These are phyloP conservation scores for Rhinoraja longicauda DNA, from an alignment of 2,797 vertebrate genomes.

Conservation along the genomic window DNA sequence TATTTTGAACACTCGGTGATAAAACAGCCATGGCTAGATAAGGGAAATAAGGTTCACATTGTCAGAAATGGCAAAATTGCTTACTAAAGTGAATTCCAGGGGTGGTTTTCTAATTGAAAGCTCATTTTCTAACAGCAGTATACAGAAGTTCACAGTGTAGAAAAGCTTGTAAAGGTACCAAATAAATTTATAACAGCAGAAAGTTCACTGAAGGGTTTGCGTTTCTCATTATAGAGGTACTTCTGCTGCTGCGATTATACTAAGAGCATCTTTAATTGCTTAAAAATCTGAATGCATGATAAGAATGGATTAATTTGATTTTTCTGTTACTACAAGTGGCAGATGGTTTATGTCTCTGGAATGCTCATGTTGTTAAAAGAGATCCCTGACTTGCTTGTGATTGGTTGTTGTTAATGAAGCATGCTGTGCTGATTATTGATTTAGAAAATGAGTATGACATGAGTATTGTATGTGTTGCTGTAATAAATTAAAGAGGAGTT, in stretches of 20 bases:
- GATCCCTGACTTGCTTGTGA: constrained; percentile 99
- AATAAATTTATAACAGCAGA: constrained; percentile 92
- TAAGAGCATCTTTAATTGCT: constrained; percentile 99
- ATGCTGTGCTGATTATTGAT: constrained; percentile 99
- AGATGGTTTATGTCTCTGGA: constrained; percentile 99
- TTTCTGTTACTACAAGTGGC: constrained; percentile 99
- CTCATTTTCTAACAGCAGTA: constrained; percentile 29
- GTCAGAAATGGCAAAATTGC: constrained; percentile 9
- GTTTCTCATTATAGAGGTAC: constrained; percentile 96
- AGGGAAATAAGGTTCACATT: background rate
- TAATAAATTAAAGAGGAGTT: constrained; percentile 98
- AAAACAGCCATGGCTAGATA: background rate
- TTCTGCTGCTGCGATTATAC: constrained; percentile 98
- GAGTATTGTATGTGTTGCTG: constrained; percentile 92
- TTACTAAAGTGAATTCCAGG: background rate
- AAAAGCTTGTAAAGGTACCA: constrained; percentile 98
- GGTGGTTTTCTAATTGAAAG: constrained; percentile 30
- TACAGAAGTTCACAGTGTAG: constrained; percentile 63
- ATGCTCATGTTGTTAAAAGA: constrained; percentile 99
- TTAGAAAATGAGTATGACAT: constrained; percentile 99
- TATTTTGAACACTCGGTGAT: background rate
- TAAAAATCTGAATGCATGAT: constrained; percentile 99
- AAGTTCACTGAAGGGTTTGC: constrained; percentile 99
- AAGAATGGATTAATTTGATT: constrained; percentile 99
- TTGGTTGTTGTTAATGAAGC: constrained; percentile 99